Evolutionary conservation across 2,113 vertebrate genomes (phyloP).

Genomic region (Phodopus roborovskii): DNA sequence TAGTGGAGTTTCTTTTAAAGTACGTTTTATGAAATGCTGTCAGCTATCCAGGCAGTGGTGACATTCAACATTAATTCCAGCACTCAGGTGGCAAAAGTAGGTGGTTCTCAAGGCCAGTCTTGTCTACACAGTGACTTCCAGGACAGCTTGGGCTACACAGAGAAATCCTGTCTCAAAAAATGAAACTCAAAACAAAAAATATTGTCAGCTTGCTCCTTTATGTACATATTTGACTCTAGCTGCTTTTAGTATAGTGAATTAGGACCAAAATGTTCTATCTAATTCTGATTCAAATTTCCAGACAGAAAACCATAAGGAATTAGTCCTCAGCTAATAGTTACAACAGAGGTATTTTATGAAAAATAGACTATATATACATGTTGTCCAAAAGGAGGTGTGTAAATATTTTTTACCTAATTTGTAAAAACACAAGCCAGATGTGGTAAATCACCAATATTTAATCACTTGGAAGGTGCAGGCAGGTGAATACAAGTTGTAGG

Average conservation of each 20-base stretch:
- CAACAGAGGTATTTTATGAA: background rate
- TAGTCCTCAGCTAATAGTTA: background rate
- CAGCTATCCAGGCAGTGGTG: background rate
- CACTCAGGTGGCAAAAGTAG: background rate
- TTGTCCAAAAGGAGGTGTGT: background rate
- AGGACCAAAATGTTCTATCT: background rate
- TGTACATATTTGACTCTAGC: slow-evolving; percentile 3
- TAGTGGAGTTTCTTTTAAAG: slow-evolving; percentile 24
- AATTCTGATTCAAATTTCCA: slow-evolving; percentile 3
- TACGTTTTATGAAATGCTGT: background rate
- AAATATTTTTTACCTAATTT: background rate
- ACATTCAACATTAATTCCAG: background rate
- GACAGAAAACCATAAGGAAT: background rate
- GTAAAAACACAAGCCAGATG: background rate
- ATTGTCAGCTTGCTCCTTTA: background rate
- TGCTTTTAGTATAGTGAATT: slow-evolving; percentile 20
- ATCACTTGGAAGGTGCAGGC: background rate
- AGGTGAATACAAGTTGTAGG: background rate
- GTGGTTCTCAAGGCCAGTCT: background rate
- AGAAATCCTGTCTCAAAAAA: background rate
- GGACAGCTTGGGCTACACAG: background rate
- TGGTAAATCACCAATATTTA: background rate
- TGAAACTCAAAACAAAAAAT: background rate
- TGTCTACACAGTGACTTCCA: background rate
- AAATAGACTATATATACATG: background rate